Evolutionary conservation across 2,888 invertebrate genomes (phyloP).

Genomic region (Ptychoptera albimana): DNA sequence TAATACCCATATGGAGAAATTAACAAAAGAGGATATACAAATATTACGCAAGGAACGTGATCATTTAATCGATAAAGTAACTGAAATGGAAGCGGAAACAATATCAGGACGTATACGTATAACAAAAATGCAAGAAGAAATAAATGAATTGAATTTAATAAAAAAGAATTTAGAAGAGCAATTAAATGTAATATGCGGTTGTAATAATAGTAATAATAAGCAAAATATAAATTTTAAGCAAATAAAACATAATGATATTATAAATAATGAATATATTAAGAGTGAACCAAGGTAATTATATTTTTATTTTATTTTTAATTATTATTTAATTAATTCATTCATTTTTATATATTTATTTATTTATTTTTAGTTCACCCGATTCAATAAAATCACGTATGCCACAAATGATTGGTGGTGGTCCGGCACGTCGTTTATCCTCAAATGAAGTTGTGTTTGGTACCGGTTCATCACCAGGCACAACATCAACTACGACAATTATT

Average conservation of each 20-base stretch:
- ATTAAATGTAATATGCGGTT: slow-evolving; percentile 36
- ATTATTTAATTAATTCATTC: background rate
- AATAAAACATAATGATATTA: background rate
- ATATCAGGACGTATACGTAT: slow-evolving; percentile 48
- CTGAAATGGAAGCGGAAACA: slow-evolving; percentile 63
- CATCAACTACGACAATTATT: slow-evolving; percentile 2
- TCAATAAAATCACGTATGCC: slow-evolving; percentile 20
- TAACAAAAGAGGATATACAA: slow-evolving; percentile 38
- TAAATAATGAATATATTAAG: background rate
- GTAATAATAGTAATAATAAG: slow-evolving; percentile 7
- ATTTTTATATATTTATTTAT: background rate
- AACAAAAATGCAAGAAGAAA: slow-evolving; percentile 44
- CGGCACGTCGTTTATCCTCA: slow-evolving; percentile 3
- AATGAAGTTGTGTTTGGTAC: background rate
- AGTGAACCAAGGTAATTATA: background rate
- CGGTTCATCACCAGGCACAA: background rate
- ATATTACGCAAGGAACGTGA: slow-evolving; percentile 57
- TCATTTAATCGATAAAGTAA: slow-evolving; percentile 52
- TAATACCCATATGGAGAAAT: slow-evolving; percentile 23
- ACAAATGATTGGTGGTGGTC: slow-evolving; percentile 1
- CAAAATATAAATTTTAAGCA: slow-evolving; percentile 3
- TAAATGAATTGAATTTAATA: slow-evolving; percentile 33
- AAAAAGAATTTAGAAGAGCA: slow-evolving; percentile 30
- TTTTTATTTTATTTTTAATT: background rate
- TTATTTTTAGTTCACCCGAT: slow-evolving; percentile 20